A percentile compares a stretch with the other conserved stretches of the same genome.
phyloP scores from a whole-genome alignment of 2,888 invertebrate species.

The Rhopalosiphum nymphaeae region DNA sequence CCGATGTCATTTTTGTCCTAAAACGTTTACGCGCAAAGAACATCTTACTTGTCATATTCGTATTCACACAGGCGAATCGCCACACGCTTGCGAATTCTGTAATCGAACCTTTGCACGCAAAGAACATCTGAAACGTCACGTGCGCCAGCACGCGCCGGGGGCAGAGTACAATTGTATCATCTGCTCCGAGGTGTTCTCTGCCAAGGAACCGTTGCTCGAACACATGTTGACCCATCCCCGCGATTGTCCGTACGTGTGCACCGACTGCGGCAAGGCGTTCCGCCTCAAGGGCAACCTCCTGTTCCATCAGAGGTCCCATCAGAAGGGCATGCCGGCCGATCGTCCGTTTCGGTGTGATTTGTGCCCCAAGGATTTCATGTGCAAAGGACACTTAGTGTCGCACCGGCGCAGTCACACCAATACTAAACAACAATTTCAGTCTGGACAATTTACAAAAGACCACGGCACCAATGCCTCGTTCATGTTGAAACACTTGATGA shows the following conservation, averaged over 20 bases:
- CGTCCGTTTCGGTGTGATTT: conserved; percentile 84
- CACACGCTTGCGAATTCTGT: conserved; percentile 87
- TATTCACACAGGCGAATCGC: conserved; percentile 90
- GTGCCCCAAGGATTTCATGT: conserved; percentile 89
- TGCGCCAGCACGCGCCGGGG: conserved; percentile 74
- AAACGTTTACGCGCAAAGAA: conserved; percentile 84
- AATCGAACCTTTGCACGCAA: conserved; percentile 88
- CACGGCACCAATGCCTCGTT: conserved; percentile 67
- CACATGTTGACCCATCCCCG: conserved; percentile 85
- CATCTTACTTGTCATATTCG: conserved; percentile 82
- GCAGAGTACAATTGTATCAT: conserved; percentile 85
- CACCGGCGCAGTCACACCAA: conserved; percentile 82
- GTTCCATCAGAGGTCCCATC: conserved; percentile 88
- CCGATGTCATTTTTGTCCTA: conserved; percentile 83
- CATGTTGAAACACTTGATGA: conserved; percentile 69
- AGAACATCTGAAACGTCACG: conserved; percentile 84
- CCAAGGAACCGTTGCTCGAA: conserved; percentile 81
- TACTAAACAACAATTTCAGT: conserved; percentile 66
- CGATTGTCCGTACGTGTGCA: conserved; percentile 83
- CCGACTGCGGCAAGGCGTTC: conserved; percentile 71
- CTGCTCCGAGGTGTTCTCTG: conserved; percentile 81
- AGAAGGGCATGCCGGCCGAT: conserved; percentile 80
- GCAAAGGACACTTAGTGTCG: conserved; percentile 88
- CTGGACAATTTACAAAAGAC: conserved; percentile 67
- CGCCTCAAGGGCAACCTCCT: conserved; percentile 72